phyloP scores from a whole-genome alignment of 1,140 invertebrate species.

The Brachionus rubens region DNA sequence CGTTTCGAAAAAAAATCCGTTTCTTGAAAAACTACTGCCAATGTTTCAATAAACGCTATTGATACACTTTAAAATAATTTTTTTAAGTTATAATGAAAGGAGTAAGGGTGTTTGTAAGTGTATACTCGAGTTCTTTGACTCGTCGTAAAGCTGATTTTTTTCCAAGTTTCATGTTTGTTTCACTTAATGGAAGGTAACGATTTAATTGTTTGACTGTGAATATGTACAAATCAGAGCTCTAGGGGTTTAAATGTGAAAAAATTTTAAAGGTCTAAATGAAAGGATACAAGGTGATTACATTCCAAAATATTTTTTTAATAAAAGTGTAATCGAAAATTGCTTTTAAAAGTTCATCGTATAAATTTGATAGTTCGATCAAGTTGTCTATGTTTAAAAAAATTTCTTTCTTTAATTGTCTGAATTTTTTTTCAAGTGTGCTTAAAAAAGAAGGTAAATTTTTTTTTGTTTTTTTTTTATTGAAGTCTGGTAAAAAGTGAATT shows the following conservation, averaged over 20 bases:
- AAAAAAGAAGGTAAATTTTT: neutral
- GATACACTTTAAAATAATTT: neutral
- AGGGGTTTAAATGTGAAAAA: neutral
- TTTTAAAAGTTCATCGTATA: constrained; percentile 8
- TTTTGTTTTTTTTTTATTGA: neutral
- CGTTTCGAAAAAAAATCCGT: constrained; percentile 27
- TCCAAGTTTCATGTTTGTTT: constrained; percentile 5
- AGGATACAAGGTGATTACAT: too few species aligned
- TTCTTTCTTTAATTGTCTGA: neutral
- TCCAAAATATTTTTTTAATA: constrained; percentile 42
- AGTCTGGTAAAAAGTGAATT: neutral
- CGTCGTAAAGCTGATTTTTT: neutral
- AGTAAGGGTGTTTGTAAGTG: neutral
- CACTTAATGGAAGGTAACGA: constrained; percentile 8
- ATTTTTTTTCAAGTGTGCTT: constrained; percentile 8
- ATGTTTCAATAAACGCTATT: constrained; percentile 25
- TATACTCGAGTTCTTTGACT: constrained; percentile 43
- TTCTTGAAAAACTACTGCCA: constrained; percentile 13
- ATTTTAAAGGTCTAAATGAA: too few species aligned
- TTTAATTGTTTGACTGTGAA: neutral
- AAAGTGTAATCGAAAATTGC: neutral
- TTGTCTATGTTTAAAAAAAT: constrained; percentile 4
- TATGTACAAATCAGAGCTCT: constrained; percentile 4
- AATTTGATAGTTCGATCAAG: neutral
- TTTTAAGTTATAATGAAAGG: neutral